Evolutionary conservation across 2,113 vertebrate species (phyloP).

Genomic region (Nestor notabilis): DNA sequence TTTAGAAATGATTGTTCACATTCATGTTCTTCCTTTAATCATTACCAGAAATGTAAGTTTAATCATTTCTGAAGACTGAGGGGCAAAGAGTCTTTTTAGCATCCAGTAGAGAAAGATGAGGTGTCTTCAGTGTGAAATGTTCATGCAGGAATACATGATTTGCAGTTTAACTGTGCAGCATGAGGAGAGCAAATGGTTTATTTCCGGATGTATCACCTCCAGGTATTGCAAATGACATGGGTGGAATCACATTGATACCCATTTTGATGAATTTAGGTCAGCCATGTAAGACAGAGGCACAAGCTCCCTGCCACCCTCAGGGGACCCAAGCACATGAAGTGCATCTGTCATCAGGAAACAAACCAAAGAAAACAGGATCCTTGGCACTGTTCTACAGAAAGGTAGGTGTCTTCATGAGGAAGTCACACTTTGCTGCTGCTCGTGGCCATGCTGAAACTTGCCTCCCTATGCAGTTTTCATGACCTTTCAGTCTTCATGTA

Average conservation of each 20-base stretch:
- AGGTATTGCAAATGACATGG: constrained; percentile 81
- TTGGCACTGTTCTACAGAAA: constrained; percentile 97
- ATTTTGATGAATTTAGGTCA: constrained; percentile 72
- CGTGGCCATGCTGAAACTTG: accelerated
- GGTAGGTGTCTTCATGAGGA: constrained; percentile 63
- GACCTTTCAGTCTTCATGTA: accelerated
- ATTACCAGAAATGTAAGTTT: not conserved
- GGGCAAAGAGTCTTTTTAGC: not conserved
- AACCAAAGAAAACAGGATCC: constrained; percentile 88
- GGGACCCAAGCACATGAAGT: constrained; percentile 49
- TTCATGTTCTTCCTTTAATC: not conserved
- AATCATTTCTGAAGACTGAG: not conserved
- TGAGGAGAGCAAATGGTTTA: not conserved
- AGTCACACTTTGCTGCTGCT: accelerated
- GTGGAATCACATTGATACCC: constrained; percentile 86
- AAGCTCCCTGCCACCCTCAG: constrained; percentile 54
- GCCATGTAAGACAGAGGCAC: constrained; percentile 62
- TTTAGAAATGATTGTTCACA: not conserved
- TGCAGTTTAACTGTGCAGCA: not conserved
- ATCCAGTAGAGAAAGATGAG: not conserved
- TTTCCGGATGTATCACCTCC: not conserved
- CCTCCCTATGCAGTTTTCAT: not conserved
- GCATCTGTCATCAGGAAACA: constrained; percentile 42
- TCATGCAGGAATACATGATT: not conserved
- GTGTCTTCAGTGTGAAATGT: not conserved